Base-by-base conservation (phyloP, 2,888 invertebrate species). In the Lasioglossum calceatum region DNA sequence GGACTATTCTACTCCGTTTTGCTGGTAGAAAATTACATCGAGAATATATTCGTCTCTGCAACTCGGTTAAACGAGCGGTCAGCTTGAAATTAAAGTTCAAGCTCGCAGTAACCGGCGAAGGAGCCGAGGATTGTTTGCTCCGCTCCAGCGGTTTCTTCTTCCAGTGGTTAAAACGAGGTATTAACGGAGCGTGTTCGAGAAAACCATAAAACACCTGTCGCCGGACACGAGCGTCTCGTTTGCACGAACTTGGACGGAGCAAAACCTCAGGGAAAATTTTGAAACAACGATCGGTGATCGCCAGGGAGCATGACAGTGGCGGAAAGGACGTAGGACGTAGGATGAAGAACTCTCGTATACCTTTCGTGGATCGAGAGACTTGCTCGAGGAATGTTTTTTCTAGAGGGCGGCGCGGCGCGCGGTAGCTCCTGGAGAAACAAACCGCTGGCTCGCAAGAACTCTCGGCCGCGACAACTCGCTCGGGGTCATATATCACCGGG, bases 61-160 rank as follows among this genome's bases (percentile, higher is more conserved):
- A 47, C 61, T 87, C 82, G 79, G 78, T 44, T 54, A n/a, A 44
- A 58, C 77, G 86, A 89, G 86, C 84, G 81, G 82, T 64, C 81
- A 82, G 79, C 88, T 90, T 90, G 86, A 85, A 90, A 91, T 90
- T 91, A 87, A 87, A 90, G 89, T 84, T 82, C 77, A 87, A 91
- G 88, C 81, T 54, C 10, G 90, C 87, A 80, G 50, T 58, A n/a
- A 72, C 27, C 72, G 44, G 16, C 64, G 82, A 74, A 82, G 71
- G 77, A 77, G 4, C 61, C 32, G 39, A 81, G 79, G 58, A 76
- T 81, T 82, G 82, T 82, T 84, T 77, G 77, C 50, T 64, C 58
- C 7, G 79, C 39, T 61, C 50, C 2, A 76, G 39, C 64, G 85
- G 82, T 85, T 85, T 88, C 90, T 90, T 91, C 87, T 88, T 82